Conservation (phyloP, 2,888 invertebrate species). For the Eristalis arbustorum region DNA sequence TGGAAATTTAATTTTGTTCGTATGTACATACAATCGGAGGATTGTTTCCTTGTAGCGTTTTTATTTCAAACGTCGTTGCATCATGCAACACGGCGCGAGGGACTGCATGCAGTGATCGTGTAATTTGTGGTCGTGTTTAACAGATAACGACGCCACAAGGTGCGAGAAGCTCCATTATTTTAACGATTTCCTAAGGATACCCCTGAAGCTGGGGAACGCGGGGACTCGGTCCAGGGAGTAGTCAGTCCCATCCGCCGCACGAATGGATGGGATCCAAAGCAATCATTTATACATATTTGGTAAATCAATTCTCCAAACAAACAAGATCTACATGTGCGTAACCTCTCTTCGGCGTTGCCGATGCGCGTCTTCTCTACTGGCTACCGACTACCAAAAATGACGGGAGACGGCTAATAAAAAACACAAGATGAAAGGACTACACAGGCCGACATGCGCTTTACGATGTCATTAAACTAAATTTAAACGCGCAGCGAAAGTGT, state of each 20-base stretch:
- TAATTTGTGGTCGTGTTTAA: conserved; percentile 66
- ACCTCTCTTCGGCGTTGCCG: conserved; percentile 21
- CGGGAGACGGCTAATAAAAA: conserved; percentile 23
- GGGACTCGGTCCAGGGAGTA: neutral
- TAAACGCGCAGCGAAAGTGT: conserved; percentile 69
- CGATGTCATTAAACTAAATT: conserved; percentile 68
- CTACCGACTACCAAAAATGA: conserved; percentile 20
- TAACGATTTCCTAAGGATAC: conserved; percentile 46
- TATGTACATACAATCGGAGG: neutral
- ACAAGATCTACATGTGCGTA: conserved; percentile 61
- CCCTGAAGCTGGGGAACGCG: neutral
- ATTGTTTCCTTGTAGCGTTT: neutral
- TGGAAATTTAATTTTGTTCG: conserved; percentile 39
- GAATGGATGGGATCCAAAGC: neutral
- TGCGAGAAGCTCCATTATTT: conserved; percentile 59
- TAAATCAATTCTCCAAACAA: conserved; percentile 62
- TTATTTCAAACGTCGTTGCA: conserved; percentile 34
- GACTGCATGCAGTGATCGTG: conserved; percentile 65
- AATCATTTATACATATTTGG: conserved; percentile 57
- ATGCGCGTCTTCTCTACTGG: conserved; percentile 56
- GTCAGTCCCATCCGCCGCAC: neutral
- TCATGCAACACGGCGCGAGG: conserved; percentile 38
- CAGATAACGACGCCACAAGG: conserved; percentile 69
- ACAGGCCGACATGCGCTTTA: conserved; percentile 44
- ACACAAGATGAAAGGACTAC: conserved; percentile 61